A percentile compares a stretch with the other conserved stretches of the same genome.
These are phyloP conservation scores for Anaspis maculata DNA, from an alignment of 2,888 invertebrate genomes.

Conservation along the genomic window DNA sequence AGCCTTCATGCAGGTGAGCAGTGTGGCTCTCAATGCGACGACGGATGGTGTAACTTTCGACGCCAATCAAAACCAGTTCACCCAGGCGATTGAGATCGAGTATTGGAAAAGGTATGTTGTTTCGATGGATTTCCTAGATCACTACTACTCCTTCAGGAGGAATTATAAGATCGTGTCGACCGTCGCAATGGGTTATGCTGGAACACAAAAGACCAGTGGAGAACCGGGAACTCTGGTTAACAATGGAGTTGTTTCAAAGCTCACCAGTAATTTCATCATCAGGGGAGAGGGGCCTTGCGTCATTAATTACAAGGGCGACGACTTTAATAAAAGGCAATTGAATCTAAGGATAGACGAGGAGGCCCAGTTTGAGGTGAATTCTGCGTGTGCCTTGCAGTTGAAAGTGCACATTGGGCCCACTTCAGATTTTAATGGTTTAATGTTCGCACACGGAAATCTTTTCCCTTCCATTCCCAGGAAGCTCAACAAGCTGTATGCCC, in stretches of 20 bases:
- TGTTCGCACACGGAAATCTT: background rate
- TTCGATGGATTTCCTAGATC: conserved; percentile 2
- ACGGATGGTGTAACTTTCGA: conserved; percentile 6
- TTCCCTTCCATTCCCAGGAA: background rate
- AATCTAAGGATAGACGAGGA: background rate
- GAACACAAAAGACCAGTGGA: conserved; percentile 7
- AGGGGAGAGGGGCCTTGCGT: background rate
- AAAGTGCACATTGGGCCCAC: background rate
- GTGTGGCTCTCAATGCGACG: background rate
- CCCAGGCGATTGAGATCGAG: background rate
- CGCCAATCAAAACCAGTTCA: conserved; percentile 4
- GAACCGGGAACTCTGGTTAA: conserved; percentile 1
- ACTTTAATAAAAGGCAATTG: background rate
- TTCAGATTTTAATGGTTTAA: background rate
- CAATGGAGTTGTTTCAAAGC: background rate
- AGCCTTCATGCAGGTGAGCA: too few relatives aligned
- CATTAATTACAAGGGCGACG: background rate
- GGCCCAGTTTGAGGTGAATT: background rate
- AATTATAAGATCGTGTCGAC: conserved; percentile 6
- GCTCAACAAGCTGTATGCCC: background rate
- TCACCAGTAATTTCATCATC: background rate
- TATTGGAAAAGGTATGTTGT: conserved; percentile 5
- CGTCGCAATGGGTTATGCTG: conserved; percentile 4
- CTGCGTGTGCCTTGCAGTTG: background rate
- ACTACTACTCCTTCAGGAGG: conserved; percentile 5